Evolutionary conservation across 1,140 invertebrate genomes (phyloP).

Genomic region (Drosophila santomea): DNA sequence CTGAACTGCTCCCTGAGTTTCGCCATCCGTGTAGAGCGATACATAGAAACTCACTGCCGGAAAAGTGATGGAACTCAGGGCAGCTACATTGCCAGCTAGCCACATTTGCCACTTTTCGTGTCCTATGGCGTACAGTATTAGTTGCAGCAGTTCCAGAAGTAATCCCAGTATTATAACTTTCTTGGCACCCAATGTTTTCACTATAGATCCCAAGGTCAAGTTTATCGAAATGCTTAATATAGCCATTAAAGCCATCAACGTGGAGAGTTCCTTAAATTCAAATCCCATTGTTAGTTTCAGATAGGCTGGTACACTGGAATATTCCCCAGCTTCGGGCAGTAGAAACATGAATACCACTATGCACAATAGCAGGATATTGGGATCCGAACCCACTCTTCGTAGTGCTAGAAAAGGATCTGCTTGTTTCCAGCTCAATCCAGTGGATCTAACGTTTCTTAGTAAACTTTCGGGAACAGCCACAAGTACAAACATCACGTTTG

Average conservation of each 20-base stretch:
- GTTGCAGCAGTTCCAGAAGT: constrained; percentile 97
- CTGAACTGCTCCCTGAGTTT: constrained; percentile 99
- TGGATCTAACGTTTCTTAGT: constrained; percentile 94
- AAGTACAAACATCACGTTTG: constrained; percentile 99
- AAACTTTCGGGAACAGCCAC: constrained; percentile 98
- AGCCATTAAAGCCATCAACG: constrained; percentile 98
- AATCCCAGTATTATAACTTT: constrained; percentile 98
- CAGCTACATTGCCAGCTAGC: constrained; percentile 97
- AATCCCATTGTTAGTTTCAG: constrained; percentile 99
- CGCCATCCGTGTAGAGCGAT: constrained; percentile 97
- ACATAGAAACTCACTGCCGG: constrained; percentile 99
- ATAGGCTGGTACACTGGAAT: constrained; percentile 99
- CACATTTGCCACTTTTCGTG: constrained; percentile 96
- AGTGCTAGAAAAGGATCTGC: constrained; percentile 98
- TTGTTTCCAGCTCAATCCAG: constrained; percentile 96
- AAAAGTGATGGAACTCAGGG: constrained; percentile 97
- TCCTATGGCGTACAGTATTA: constrained; percentile 97
- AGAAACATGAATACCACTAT: constrained; percentile 99
- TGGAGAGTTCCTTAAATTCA: constrained; percentile 95
- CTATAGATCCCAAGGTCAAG: constrained; percentile 94
- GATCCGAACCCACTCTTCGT: constrained; percentile 96
- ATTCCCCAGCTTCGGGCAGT: constrained; percentile 98
- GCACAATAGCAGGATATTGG: constrained; percentile 97
- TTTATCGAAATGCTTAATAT: constrained; percentile 98
- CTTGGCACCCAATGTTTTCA: constrained; percentile 94